These are phyloP conservation scores for Mustelus asterias DNA, from an alignment of 2,113 vertebrate species.

Conservation along the genomic window DNA sequence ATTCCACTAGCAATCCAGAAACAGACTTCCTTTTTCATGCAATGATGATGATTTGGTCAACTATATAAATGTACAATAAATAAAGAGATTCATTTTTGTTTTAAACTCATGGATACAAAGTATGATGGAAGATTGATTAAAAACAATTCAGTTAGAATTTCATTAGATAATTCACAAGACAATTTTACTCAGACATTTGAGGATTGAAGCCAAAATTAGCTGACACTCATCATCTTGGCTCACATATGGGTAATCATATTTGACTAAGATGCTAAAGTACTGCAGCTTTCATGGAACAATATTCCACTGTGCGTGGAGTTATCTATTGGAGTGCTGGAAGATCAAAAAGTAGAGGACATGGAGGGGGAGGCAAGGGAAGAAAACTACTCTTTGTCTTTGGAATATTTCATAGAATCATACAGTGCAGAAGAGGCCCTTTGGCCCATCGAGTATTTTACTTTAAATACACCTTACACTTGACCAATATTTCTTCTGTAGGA, in stretches of 20 bases:
- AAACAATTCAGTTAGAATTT: background rate
- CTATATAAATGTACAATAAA: too few species aligned
- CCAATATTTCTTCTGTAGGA: background rate
- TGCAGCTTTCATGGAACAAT: background rate
- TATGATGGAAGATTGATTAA: background rate
- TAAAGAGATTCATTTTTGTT: background rate
- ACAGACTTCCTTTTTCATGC: too few species aligned
- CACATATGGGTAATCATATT: background rate
- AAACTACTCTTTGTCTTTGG: background rate
- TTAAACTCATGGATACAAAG: background rate
- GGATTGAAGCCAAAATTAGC: background rate
- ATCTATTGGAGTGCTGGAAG: background rate
- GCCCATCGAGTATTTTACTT: too few species aligned
- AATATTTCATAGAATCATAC: background rate
- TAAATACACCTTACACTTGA: too few species aligned
- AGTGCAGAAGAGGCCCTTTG: too few species aligned
- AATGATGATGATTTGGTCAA: too few species aligned
- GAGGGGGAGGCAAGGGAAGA: background rate
- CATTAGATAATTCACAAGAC: background rate
- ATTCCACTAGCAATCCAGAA: too few species aligned
- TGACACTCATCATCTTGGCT: background rate
- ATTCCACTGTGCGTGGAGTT: background rate
- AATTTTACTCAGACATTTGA: background rate
- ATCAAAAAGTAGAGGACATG: background rate
- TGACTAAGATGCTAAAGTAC: background rate